These are phyloP conservation scores for Pseudachorutes palmiensis DNA, from an alignment of 1,140 invertebrate species.

Conservation along the genomic window DNA sequence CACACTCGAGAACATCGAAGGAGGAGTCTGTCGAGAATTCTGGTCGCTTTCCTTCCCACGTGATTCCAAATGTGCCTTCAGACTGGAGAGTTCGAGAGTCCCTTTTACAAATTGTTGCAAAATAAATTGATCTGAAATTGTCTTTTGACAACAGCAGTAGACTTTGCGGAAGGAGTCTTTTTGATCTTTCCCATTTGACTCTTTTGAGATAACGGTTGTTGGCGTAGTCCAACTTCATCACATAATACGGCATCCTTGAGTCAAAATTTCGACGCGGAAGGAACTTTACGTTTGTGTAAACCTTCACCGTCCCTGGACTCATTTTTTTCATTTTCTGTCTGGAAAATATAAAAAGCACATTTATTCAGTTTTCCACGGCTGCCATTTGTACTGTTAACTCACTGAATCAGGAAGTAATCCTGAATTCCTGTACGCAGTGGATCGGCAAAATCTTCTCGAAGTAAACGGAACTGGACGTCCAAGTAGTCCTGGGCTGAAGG, in stretches of 20 bases:
- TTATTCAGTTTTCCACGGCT: too few species aligned
- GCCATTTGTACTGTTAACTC: neutral
- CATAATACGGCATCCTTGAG: neutral
- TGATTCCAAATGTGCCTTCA: constrained; percentile 16
- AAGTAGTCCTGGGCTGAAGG: constrained; percentile 59
- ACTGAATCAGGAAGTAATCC: constrained; percentile 15
- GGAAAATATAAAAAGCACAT: too few species aligned
- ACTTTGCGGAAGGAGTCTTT: constrained; percentile 12
- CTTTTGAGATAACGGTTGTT: neutral
- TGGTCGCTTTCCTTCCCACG: constrained; percentile 19
- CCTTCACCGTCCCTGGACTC: neutral
- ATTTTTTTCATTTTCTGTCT: too few species aligned
- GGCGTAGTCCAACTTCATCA: neutral
- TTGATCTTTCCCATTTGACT: constrained; percentile 25
- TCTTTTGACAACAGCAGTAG: constrained; percentile 16
- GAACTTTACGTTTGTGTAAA: neutral
- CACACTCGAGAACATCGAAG: constrained; percentile 53
- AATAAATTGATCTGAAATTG: constrained; percentile 7
- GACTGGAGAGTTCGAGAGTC: constrained; percentile 2
- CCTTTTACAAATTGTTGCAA: constrained; percentile 12
- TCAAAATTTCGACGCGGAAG: neutral
- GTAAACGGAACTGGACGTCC: constrained; percentile 63
- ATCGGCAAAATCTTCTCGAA: constrained; percentile 50
- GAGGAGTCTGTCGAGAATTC: neutral
- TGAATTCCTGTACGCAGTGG: constrained; percentile 23